Conservation (phyloP, 2,888 invertebrate genomes). For the Coleophora flavipennella region DNA sequence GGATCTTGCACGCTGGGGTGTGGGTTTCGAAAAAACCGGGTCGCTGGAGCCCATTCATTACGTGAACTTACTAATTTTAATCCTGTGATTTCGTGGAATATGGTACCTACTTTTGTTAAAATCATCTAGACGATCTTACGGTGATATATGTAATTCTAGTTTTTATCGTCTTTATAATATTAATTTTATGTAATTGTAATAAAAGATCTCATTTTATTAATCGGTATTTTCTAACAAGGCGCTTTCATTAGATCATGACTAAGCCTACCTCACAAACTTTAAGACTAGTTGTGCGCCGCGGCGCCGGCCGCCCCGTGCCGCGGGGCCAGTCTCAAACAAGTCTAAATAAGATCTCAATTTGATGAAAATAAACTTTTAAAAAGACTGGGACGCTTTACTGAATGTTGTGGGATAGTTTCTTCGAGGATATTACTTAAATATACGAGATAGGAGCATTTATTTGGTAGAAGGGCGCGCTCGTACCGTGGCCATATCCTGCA, state of each 20-base stretch:
- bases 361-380: constrained; percentile 71
- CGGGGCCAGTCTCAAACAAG: constrained; percentile 54
- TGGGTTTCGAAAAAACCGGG: too few relatives aligned
- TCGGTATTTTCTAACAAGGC: constrained; percentile 74
- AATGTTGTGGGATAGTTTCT: constrained; percentile 72
- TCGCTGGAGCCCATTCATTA: too few relatives aligned
- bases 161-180: constrained; percentile 67
- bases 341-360: constrained; percentile 73
- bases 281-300: constrained; percentile 46
- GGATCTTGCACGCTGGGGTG: too few relatives aligned
- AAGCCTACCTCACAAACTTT: constrained; percentile 71
- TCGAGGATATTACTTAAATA: constrained; percentile 68
- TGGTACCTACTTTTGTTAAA: too few relatives aligned
- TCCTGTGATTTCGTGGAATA: too few relatives aligned
- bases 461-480: constrained; percentile 37
- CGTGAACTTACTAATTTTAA: too few relatives aligned
- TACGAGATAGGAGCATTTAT: constrained; percentile 70
- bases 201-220: constrained; percentile 74
- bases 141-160: constrained; percentile 70
- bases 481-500: constrained; percentile 30
- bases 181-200: constrained; percentile 67
- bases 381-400: constrained; percentile 74
- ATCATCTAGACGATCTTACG: too few relatives aligned
- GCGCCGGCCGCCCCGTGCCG: constrained; percentile 22
- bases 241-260: constrained; percentile 73